These are phyloP conservation scores for Nicator chloris DNA, from an alignment of 2,113 vertebrate species.

Conservation along the genomic window DNA sequence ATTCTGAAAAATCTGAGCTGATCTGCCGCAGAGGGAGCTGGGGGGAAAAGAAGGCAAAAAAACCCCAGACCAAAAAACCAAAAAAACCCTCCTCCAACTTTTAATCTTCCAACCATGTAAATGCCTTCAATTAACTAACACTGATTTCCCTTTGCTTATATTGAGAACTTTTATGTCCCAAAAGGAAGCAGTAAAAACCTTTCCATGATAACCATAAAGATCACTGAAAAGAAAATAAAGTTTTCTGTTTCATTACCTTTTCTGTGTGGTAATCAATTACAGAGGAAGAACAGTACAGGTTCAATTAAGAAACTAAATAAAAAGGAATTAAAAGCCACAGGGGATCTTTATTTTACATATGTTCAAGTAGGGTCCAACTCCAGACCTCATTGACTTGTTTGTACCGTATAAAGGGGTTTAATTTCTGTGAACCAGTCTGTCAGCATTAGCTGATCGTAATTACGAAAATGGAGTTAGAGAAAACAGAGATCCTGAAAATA, in stretches of 20 bases:
- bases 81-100: neutral
- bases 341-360: conserved; percentile 13
- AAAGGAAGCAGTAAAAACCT: conserved; percentile 20
- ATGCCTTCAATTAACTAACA: neutral
- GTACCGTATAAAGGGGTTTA: neutral
- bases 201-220: conserved; percentile 30
- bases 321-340: conserved; percentile 49
- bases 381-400: conserved; percentile 11
- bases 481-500: conserved; percentile 17
- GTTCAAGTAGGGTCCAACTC: neutral
- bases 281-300: neutral
- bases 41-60: rapidly evolving
- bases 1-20: neutral
- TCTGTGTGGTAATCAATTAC: conserved; percentile 4
- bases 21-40: neutral
- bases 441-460: conserved; percentile 20
- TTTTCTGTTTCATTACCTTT: conserved; percentile 46
- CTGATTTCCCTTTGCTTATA: neutral
- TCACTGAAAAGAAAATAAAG: conserved; percentile 9
- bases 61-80: neutral
- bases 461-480: conserved; percentile 11
- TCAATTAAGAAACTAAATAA: conserved; percentile 47
- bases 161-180: neutral
- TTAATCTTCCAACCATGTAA: neutral
- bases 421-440: conserved; percentile 14